Base-by-base conservation (phyloP, 2,113 vertebrate genomes). In the Piprites chloris region DNA sequence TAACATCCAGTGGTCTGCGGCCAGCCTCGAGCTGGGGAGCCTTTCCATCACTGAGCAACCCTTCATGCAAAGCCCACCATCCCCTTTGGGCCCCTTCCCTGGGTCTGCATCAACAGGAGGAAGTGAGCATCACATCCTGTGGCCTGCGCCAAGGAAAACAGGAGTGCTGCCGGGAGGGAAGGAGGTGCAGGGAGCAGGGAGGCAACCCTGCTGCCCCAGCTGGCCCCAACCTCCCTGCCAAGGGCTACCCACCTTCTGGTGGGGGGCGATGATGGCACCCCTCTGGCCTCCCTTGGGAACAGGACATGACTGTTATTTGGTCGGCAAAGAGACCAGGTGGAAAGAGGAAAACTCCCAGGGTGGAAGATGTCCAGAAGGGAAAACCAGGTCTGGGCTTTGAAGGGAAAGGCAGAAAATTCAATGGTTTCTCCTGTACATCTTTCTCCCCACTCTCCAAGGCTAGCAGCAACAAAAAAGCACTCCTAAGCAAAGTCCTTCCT, bases 131-230 rank as follows among this genome's bases (percentile, higher is more conserved):
- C 85, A 84, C 87, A 81, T 90, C 89, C 56, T 77, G 46, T 10
- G 10, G 68, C 76, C 75, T 4, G 8, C 1, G 96, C 97, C 97
- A 97, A 96, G 89, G 74, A 87, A 97, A 94, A 96, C 61, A 96
- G 91, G 90, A 91, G 62, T 5, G 7, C 65, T 56, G 82, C 19
- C 4, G 30, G 1, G 12, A 39, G 58, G 83, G 83, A 63, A 68
- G 68, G 33, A 67, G 61, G 59, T 27, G 16, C 6, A 2, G 87
- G 91, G 90, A 74, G 47, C 11, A 9, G 62, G 81, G 93, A 80
- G 52, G 55, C 65, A 75, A 71, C 59, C 26, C 71, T 89, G 22
- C 62, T 74, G 68, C 74, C 88, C 69, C 9, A 26, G 33, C 30
- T 30, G 74, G 78, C 78, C 39, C 41, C 5, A 0, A 46, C 58